phyloP scores from a whole-genome alignment of 2,888 invertebrate genomes.

The Bellardia bayeri region DNA sequence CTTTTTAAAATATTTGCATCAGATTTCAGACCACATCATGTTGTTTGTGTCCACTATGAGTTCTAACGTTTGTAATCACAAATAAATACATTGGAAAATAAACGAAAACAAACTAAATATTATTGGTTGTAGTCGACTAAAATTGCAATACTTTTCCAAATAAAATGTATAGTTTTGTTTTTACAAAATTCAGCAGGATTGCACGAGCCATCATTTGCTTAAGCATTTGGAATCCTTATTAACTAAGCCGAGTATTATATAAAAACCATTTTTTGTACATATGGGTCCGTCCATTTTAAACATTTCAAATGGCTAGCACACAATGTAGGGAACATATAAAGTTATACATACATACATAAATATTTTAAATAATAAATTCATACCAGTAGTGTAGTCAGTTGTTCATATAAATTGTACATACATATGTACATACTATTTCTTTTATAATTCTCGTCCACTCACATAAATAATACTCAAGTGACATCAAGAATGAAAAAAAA shows the following conservation, averaged over 20 bases:
- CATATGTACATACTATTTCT: slow-evolving; percentile 16
- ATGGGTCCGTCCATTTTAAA: neutral
- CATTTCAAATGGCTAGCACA: neutral
- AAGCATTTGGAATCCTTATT: neutral
- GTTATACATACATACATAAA: neutral
- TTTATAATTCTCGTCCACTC: slow-evolving; percentile 56
- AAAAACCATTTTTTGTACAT: neutral
- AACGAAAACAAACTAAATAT: neutral
- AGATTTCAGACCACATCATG: slow-evolving; percentile 20
- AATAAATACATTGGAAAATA: slow-evolving; percentile 3
- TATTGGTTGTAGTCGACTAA: neutral
- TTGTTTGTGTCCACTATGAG: neutral
- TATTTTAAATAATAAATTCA: slow-evolving; percentile 17
- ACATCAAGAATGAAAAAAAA: slow-evolving; percentile 35
- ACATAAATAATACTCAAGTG: slow-evolving; percentile 65
- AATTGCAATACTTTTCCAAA: neutral
- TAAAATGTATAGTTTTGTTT: too few species aligned
- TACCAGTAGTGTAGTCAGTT: slow-evolving; percentile 23
- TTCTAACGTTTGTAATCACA: neutral
- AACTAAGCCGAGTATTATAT: neutral
- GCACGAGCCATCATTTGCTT: neutral
- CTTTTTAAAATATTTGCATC: slow-evolving; percentile 1
- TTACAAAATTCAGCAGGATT: too few species aligned
- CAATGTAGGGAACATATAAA: slow-evolving; percentile 2
- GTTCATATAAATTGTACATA: slow-evolving; percentile 11